Base-by-base conservation (phyloP, 1,140 invertebrate species). In the Leptopilina boulardi region DNA sequence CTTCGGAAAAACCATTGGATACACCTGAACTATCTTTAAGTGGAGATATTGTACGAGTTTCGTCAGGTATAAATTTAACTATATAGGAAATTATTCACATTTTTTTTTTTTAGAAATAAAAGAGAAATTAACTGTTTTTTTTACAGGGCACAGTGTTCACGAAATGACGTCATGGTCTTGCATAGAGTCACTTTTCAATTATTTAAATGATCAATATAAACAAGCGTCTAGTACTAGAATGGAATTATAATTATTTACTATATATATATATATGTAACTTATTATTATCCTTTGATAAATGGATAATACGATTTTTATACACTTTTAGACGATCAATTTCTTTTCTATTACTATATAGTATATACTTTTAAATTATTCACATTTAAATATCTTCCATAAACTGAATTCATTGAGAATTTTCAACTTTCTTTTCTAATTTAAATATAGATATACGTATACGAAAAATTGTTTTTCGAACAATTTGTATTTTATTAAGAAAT, bases 161-260 rank as follows among this genome's bases (percentile, higher is more conserved):
- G 92, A 93, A 80, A 92, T 92, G 91, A 92, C 92, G 26, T 92
- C 92, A 0, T 92, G 89, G 79, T 85, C 90, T 47, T 90, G 91
- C 34, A 91, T 92, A 51, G 89, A 92, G 54, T 92, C 92, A 9
- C 84, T 93, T 30, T 93, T 93, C 76, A 88, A 89, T 73, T 93
- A 89, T 76, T 76, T 93, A 1, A 88, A 92, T 74, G 80, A 90
- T n/a, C 90, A 85, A 73, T 91, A 90, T 78, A 74, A 70, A 18
- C 73, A 42, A 19, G 3, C 56, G 10, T 56, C 41, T 71, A 71
- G n/a, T 66, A 51, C 47, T 18, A 56, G 19, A 66, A 38, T 30
- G 1, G 73, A 75, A 75, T 42, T 75, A 26, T 75, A 75, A 75
- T 59, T 74, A 51, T 8, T 56, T 56, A 74, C 2, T 23, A 13